Conservation (phyloP, 2,888 invertebrate genomes). For the Acanthosepion esculentum region DNA sequence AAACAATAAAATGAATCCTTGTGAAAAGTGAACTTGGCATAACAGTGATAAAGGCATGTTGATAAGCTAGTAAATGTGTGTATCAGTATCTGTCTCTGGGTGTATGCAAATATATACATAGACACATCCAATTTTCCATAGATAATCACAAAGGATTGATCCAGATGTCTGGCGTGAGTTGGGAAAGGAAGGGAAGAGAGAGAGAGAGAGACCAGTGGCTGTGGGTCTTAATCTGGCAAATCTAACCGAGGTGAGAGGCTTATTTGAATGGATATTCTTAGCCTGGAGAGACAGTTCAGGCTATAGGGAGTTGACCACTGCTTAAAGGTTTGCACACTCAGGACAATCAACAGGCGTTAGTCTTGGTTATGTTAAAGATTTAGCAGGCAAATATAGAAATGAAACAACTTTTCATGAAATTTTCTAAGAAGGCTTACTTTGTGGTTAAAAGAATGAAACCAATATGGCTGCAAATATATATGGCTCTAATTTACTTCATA, state of each 20-base stretch:
- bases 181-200: conserved; percentile 21
- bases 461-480: too few relatives aligned
- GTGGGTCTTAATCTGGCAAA: conserved; percentile 21
- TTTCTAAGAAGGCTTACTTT: background rate
- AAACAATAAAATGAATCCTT: background rate
- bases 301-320: background rate
- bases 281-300: background rate
- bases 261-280: conserved; percentile 33
- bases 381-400: background rate
- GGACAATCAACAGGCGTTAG: background rate
- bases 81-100: background rate
- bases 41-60: background rate
- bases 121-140: conserved; percentile 9
- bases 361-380: background rate
- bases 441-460: background rate
- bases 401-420: background rate
- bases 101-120: background rate
- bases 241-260: background rate
- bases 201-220: background rate
- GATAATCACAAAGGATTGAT: conserved; percentile 20
- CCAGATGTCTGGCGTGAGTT: conserved; percentile 17
- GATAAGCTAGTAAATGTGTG: background rate
- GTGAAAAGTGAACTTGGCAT: background rate
- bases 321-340: background rate
- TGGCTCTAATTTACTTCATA: too few relatives aligned